These are phyloP conservation scores for Lepus europaeus DNA, from an alignment of 2,113 vertebrate species.

Conservation along the genomic window DNA sequence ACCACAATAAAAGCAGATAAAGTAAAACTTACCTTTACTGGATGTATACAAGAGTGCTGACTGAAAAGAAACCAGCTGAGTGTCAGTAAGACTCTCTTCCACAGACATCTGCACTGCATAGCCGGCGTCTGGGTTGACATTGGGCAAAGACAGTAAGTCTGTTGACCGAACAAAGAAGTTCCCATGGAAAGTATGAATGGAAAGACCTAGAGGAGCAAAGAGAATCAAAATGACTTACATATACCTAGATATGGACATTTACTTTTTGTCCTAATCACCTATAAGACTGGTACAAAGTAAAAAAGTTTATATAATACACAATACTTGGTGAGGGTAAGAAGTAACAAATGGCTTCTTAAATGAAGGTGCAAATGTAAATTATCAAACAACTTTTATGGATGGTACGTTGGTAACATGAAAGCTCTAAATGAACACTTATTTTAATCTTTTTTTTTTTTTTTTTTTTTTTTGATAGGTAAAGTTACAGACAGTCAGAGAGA, in stretches of 20 bases:
- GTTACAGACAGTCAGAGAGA: too few relatives aligned
- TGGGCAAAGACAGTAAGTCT: constrained; percentile 96
- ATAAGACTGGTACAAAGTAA: background rate
- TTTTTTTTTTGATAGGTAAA: too few relatives aligned
- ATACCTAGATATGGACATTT: background rate
- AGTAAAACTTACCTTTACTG: constrained; percentile 93
- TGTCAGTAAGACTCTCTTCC: constrained; percentile 95
- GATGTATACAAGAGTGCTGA: constrained; percentile 98
- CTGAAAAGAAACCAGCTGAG: constrained; percentile 97
- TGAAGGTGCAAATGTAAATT: background rate
- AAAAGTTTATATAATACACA: constrained; percentile 33
- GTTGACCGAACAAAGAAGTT: constrained; percentile 99
- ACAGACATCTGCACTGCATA: constrained; percentile 99
- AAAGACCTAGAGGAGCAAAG: constrained; percentile 91
- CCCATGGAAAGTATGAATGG: constrained; percentile 99
- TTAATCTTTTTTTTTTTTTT: too few relatives aligned
- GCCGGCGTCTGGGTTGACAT: constrained; percentile 97
- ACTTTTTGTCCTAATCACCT: background rate
- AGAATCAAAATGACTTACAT: constrained; percentile 4
- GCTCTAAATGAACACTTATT: constrained; percentile 1
- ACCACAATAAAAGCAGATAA: background rate
- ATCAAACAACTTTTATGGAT: background rate
- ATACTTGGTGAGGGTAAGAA: background rate
- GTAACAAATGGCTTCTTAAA: constrained; percentile 25
- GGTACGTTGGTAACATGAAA: background rate